Conservation (phyloP, 2,888 invertebrate species). For the Ophion ellenae region DNA sequence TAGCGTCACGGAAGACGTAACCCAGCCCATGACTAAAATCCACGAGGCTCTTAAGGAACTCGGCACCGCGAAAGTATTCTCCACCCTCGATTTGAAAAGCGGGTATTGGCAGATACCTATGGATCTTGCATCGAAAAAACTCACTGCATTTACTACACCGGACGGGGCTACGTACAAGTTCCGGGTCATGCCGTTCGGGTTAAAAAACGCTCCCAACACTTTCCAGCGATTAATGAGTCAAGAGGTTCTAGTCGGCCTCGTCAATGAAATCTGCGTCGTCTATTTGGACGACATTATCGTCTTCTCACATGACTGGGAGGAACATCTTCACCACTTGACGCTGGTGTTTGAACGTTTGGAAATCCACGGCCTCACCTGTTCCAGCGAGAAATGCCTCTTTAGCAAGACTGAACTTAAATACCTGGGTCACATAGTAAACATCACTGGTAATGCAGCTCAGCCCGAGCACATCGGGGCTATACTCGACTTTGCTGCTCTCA, state of each 20-base stretch:
- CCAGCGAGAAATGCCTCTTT: constrained; percentile 5
- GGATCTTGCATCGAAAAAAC: constrained; percentile 59
- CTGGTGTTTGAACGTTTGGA: constrained; percentile 5
- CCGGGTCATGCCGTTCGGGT: constrained; percentile 73
- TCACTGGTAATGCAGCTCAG: constrained; percentile 40
- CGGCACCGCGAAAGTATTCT: constrained; percentile 71
- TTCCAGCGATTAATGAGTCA: constrained; percentile 75
- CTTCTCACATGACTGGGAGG: neutral
- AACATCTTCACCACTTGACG: neutral
- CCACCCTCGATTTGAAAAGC: constrained; percentile 73
- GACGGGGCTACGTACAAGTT: constrained; percentile 73
- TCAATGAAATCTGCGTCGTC: constrained; percentile 65
- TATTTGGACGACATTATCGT: constrained; percentile 1
- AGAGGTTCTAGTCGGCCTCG: constrained; percentile 66
- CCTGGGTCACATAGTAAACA: neutral
- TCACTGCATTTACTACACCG: constrained; percentile 73
- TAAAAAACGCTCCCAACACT: constrained; percentile 72
- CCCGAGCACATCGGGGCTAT: neutral
- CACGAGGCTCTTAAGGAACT: constrained; percentile 68
- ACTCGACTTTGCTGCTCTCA: neutral
- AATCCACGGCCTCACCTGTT: no score
- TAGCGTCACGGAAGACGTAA: constrained; percentile 40
- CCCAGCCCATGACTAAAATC: constrained; percentile 43
- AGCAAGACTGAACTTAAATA: neutral
- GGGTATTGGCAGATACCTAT: constrained; percentile 77